Evolutionary conservation across 1,140 invertebrate genomes (phyloP), one percentile per base, ranked within the genome.

Genomic region (Neuroterus valhalla): DNA sequence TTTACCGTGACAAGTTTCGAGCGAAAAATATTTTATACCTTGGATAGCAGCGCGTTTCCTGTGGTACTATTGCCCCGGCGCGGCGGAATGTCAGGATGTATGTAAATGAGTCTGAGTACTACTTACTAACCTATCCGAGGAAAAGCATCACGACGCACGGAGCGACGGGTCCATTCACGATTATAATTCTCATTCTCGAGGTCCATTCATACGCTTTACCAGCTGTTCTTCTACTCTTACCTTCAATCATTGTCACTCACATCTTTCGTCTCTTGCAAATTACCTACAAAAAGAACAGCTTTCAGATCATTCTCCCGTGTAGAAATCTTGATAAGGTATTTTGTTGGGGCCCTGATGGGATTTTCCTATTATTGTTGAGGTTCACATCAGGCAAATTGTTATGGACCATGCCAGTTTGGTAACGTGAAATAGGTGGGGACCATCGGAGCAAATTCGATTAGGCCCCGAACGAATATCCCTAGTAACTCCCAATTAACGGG

Each of bases 181-280:
- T 17, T 74, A 75, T 71, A 73, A 75, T 80, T 78, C 74, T 77
- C 71, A 66, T 43, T 78, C 74, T 67, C 68, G 46, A 44, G 77
- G 55, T 80, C 80, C 82, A 82, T 85, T 83, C 83, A 84, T 82
- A 50, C 78, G 48, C 71, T 71, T 75, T 71, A 70, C 75, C 66
- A 70, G 69, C 50, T 72, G 74, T 72, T 78, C 77, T 73, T 31
- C 23, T 26, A 70, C 78, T 79, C 76, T 76, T 76, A 74, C 78
- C 74, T 72, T 72, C 52, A 21, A 75, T 75, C 70, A 79, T 76
- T 79, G 76, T 76, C 76, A 70, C 44, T 62, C 78, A 4, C 55
- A 38, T 38, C 26, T 62, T 26, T 62, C 3, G 14, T 26, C 15
- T 62, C 55, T 62, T 23, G 31, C 31, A 38, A 38, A 38, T 38